Base-by-base conservation (phyloP, 2,113 vertebrate species). In the Syngnathus scovelli region DNA sequence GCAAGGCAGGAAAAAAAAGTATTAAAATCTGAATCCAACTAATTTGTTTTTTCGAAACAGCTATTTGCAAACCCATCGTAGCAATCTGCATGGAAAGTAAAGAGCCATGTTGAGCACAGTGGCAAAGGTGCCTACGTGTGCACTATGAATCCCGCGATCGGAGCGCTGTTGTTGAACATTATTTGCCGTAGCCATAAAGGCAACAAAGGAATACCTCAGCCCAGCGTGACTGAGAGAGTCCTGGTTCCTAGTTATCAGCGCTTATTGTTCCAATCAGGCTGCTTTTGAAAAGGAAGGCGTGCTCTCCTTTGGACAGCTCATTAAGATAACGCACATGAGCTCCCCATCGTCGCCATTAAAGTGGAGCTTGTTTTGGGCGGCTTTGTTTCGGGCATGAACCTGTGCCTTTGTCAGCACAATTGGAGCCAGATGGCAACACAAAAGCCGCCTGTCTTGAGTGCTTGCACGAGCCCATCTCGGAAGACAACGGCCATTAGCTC, bases 341-440 rank as follows among this genome's bases (percentile, higher is more conserved):
- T 84, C 74, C 79, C 81, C 83, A 81, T 89, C 87, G 84, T 85
- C 78, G 84, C 69, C 88, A 89, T 88, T 88, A 87, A 88, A 89
- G 80, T 74, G 83, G 75, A 75, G 77, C 83, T 89, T 88, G 88
- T 88, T 87, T 88, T 89, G 74, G 64, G 75, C 82, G 81, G 76
- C 81, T 86, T 90, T 90, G 87, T 90, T 86, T 87, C 71, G 67
- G 11, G 69, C 80, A 77, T 77, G 80, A 89, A 86, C 87, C 88
- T 85, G 80, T 82, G 81, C 69, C 80, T 89, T 88, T 89, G 88
- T 90, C 83, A 84, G 84, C 72, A 74, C 86, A 87, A 89, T 88
- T 86, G 85, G 78, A 89, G 88, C 88, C 89, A 89, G 89, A 89
- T 89, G 88, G 87, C 80, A 85, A 87, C 88, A 89, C 89, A 89